Evolutionary conservation across 2,113 vertebrate species (phyloP), one percentile per base, ranked within the genome.

Genomic region (Takifugu flavidus): DNA sequence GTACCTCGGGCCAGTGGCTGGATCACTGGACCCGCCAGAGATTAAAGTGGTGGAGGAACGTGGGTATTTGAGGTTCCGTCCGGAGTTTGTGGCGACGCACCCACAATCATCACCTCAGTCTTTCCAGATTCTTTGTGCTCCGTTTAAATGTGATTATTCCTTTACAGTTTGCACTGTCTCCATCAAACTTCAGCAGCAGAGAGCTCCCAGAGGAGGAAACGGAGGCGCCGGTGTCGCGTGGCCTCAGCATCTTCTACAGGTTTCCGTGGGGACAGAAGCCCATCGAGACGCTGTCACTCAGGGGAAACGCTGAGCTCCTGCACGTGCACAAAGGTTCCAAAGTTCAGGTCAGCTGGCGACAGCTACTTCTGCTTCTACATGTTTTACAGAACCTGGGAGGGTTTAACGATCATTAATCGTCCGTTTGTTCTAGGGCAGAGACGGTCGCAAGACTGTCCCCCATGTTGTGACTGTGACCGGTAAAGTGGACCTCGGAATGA

Each of bases 1-100:
- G 92, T 60, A 95, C 94, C n/a, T 89, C 94, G 4, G 91, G 91
- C 49, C 95, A 95, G 72, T 99, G 97, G 97, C 89, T 96, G n/a
- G 96, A 98, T 84, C 96, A 96, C 87, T 99, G 97, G 96, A 79
- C 93, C 34, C 92, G 92, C 15, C 94, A 96, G 65, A 90, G 97
- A 50, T 92, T 99, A 1, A 92, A 91, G 20, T 99, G 97, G 96
- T 99, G 97, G 97, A 93, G 92, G 84, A 97, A 96, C 91, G 97
- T 99, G 88, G 84, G 79, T 71, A 6, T 43, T 11, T 25, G 2
- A 5, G 2, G 5, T 6, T 25, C 12, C 14, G 29, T 1, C 29
- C 29, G 1, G 7, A 31, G 29, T 31, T 4, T 31, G 3, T 4
- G 29, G 29, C 29, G 20, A 20, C 20, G 20, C 20, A 20, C 20